Conservation (phyloP, 2,113 vertebrate species). For the Gavialis gangeticus region DNA sequence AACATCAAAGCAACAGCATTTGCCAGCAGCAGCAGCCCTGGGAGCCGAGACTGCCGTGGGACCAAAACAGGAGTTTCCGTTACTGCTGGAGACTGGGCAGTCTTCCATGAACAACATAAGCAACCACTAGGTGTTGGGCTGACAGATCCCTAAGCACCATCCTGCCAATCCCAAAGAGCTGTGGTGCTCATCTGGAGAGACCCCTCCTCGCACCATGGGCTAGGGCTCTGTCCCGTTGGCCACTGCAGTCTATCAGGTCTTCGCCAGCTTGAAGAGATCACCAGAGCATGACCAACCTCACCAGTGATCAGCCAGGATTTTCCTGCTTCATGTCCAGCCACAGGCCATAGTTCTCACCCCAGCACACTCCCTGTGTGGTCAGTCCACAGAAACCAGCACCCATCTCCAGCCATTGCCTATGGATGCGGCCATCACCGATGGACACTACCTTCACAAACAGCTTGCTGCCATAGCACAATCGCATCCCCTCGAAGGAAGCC, state of each 20-base stretch:
- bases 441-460: background rate
- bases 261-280: background rate
- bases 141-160: background rate
- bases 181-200: background rate
- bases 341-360: background rate
- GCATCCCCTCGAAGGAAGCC: background rate
- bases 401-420: background rate
- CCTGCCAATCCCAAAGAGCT: background rate
- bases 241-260: background rate
- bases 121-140: slow-evolving; percentile 17
- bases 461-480: background rate
- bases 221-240: background rate
- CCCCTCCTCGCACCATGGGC: slow-evolving; percentile 9
- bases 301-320: background rate
- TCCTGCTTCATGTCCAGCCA: background rate
- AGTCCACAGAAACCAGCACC: background rate
- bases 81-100: slow-evolving; percentile 44
- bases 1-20: slow-evolving; percentile 29
- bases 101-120: slow-evolving; percentile 47
- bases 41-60: slow-evolving; percentile 45
- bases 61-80: slow-evolving; percentile 67
- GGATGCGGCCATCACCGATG: background rate
- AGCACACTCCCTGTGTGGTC: background rate
- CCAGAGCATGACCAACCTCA: background rate
- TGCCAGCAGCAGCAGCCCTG: slow-evolving; percentile 52